phyloP scores from a whole-genome alignment of 2,888 invertebrate genomes.

The Rhogogaster chlorosoma region DNA sequence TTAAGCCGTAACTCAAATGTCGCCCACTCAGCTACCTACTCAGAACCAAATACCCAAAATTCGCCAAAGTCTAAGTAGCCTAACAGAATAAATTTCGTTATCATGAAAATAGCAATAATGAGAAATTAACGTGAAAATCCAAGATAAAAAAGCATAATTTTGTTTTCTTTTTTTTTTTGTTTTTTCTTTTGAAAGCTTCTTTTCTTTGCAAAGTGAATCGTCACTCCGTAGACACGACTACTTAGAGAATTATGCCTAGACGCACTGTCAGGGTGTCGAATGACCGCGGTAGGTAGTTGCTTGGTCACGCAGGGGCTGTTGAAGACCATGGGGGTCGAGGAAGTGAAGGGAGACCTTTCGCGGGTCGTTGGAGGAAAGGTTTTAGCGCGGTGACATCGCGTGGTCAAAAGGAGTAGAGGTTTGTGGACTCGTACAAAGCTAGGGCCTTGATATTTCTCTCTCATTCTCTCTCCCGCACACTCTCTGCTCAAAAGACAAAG shows the following conservation, averaged over 20 bases:
- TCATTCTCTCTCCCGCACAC: not conserved
- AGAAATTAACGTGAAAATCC: not conserved
- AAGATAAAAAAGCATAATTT: not conserved
- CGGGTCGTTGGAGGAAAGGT: conserved; percentile 40
- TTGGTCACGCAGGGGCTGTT: conserved; percentile 14
- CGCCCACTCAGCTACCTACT: not conserved
- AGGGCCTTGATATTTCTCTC: not conserved
- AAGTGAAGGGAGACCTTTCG: conserved; percentile 33
- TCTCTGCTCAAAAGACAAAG: conserved; percentile 45
- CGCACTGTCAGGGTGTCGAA: conserved; percentile 34
- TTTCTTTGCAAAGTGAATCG: not conserved
- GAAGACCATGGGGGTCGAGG: conserved; percentile 8
- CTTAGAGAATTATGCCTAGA: conserved; percentile 23
- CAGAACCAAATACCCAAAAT: not conserved
- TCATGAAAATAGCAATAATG: not conserved
- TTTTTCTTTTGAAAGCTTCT: not conserved
- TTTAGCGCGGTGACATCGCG: conserved; percentile 49
- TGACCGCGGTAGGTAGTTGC: conserved; percentile 17
- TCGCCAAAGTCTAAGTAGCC: not conserved
- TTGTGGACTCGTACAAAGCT: conserved; percentile 40
- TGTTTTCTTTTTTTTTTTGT: not conserved
- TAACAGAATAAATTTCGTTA: not conserved
- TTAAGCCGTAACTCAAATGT: conserved; percentile 12
- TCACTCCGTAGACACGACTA: conserved; percentile 55
- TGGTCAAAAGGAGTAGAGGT: conserved; percentile 40